A percentile compares a stretch with the other conserved stretches of the same genome.
phyloP scores from a whole-genome alignment of 2,888 invertebrate species.

The Notocelia uddmanniana region DNA sequence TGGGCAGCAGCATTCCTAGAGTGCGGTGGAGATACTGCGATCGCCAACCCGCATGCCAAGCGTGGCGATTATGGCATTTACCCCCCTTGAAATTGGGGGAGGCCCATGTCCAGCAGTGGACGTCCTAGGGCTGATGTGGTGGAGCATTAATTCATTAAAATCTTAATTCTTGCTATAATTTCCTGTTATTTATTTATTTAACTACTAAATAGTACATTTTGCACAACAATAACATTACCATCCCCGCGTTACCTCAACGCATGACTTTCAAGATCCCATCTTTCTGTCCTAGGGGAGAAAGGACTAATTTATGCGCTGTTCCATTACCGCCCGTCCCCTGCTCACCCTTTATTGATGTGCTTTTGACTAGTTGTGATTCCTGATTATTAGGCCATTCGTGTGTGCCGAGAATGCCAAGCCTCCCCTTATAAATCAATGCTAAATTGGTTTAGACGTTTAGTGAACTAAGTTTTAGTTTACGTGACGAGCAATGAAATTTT shows the following conservation, averaged over 20 bases:
- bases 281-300: conserved; percentile 58
- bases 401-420: conserved; percentile 52
- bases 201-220: background rate
- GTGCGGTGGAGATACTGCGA: too few species aligned
- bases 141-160: too few species aligned
- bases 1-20: too few species aligned
- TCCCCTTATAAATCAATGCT: conserved; percentile 48
- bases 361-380: conserved; percentile 82
- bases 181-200: background rate
- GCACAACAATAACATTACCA: background rate
- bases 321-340: conserved; percentile 63
- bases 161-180: too few species aligned
- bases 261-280: conserved; percentile 40
- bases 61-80: too few species aligned
- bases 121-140: too few species aligned
- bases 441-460: conserved; percentile 37
- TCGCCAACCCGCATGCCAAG: too few species aligned
- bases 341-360: conserved; percentile 77
- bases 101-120: too few species aligned
- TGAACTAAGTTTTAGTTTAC: background rate
- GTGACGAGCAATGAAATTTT: background rate
- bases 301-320: conserved; percentile 71
- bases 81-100: too few species aligned
- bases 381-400: conserved; percentile 78
- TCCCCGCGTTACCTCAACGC: background rate